Evolutionary conservation across 2,888 invertebrate species (phyloP), one percentile per base, ranked within the genome.

Genomic region (Drosophila maculinotata): DNA sequence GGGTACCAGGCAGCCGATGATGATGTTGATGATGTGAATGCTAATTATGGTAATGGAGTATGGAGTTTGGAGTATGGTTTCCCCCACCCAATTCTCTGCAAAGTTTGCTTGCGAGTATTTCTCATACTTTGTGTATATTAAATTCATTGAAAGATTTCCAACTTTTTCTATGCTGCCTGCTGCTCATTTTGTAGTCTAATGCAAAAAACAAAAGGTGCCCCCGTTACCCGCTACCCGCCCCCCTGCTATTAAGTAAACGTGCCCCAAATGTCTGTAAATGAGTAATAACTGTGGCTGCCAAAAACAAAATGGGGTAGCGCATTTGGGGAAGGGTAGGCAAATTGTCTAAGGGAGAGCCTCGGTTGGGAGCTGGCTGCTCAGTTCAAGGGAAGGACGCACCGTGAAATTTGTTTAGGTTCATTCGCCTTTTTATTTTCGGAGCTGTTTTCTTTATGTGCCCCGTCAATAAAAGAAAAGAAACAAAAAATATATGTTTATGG

Each of bases 221-320:
- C 33, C 12, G n/a, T 9, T 20, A 25, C 38, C 15, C 7, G n/a
- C n/a, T n/a, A n/a, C n/a, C n/a, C n/a, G n/a, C 30, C 15, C 10
- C 12, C 10, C 20, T 14, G 12, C 17, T 10, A 28, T 48, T 33
- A 57, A 48, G 48, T 63, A 52, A 60, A 48, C 45, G 52, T 39
- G 26, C 33, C 39, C 62, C 51, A 70, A 83, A 76, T 77, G 67
- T 71, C 74, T 82, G 74, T 69, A 82, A 80, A 79, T 80, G 79
- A 80, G 83, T 77, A 77, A 80, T 79, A 82, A 80, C 71, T 75
- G 83, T 41, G 83, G 79, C 71, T 67, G 69, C 47, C 33, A 63
- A 65, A 51, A 51, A 52, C 60, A 30, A 28, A 42, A 39, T 39
- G 23, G 23, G 7, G 44, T n/a, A n/a, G n/a, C n/a, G n/a, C n/a